A percentile compares a stretch with the other conserved stretches of the same genome.
Conservation (phyloP, 2,797 vertebrate genomes). For the Argyrosomus regius region DNA sequence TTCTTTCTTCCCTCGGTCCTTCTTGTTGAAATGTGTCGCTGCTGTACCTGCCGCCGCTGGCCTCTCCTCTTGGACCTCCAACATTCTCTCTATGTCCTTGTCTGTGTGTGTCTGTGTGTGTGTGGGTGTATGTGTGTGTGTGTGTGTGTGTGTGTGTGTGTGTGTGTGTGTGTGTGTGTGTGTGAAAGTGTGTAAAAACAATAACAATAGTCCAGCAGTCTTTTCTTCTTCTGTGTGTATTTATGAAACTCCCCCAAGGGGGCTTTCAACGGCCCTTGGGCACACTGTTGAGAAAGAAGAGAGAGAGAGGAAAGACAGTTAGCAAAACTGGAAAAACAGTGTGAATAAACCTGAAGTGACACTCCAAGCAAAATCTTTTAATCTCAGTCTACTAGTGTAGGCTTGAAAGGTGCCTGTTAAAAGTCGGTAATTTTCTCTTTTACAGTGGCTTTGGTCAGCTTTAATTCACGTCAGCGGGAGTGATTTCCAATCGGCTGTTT, state of each 20-base stretch:
- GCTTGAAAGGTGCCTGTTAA: conserved; percentile 26
- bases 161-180: conserved; percentile 43
- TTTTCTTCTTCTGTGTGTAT: conserved; percentile 76
- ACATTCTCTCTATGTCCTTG: conserved; percentile 92
- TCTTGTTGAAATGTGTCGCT: conserved; percentile 92
- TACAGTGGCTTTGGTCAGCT: background rate
- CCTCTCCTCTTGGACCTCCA: conserved; percentile 97
- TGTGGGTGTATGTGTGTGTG: conserved; percentile 1
- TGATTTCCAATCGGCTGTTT: background rate
- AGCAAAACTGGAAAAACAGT: conserved; percentile 52
- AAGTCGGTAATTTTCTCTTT: conserved; percentile 15
- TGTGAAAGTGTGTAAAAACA: conserved; percentile 62
- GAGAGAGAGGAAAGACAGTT: conserved; percentile 45
- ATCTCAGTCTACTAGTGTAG: conserved; percentile 16
- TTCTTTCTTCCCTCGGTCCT: conserved; percentile 95
- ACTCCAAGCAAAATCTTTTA: conserved; percentile 27
- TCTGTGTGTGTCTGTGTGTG: conserved; percentile 58
- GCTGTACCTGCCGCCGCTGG: conserved; percentile 86
- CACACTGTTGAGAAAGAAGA: conserved; percentile 85
- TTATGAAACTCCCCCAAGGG: conserved; percentile 93
- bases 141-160: conserved; percentile 30
- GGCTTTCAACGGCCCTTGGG: conserved; percentile 98
- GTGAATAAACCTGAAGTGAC: conserved; percentile 45
- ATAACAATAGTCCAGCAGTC: conserved; percentile 76
- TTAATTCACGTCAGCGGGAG: conserved; percentile 4